These are phyloP conservation scores for Oeneis ivallda DNA, from an alignment of 2,888 invertebrate species.

Conservation along the genomic window DNA sequence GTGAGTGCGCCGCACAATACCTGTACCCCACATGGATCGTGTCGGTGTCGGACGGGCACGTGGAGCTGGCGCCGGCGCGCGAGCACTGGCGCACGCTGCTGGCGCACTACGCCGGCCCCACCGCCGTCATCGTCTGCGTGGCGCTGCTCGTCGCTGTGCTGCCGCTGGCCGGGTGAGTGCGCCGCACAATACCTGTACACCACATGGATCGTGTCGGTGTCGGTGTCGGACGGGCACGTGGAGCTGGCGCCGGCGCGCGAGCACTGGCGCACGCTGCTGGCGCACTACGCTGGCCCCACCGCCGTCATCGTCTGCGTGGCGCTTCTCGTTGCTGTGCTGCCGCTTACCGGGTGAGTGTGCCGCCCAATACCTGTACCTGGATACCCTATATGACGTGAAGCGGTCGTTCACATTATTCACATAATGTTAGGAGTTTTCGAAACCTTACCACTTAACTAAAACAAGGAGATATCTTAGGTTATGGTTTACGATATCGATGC, in stretches of 20 bases:
- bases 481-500: neutral
- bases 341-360: constrained; percentile 85
- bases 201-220: constrained; percentile 80
- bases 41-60: constrained; percentile 68
- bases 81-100: constrained; percentile 78
- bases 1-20: constrained; percentile 52
- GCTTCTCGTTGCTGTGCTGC: constrained; percentile 83
- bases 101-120: constrained; percentile 79
- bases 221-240: constrained; percentile 70
- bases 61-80: constrained; percentile 68
- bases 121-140: constrained; percentile 84
- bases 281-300: constrained; percentile 80
- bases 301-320: constrained; percentile 84
- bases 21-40: constrained; percentile 79
- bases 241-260: constrained; percentile 69
- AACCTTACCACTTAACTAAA: too few species aligned
- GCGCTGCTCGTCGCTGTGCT: constrained; percentile 82
- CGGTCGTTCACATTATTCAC: neutral
- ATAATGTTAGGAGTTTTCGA: too few species aligned
- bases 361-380: constrained; percentile 44
- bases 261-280: constrained; percentile 77
- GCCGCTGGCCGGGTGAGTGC: constrained; percentile 87
- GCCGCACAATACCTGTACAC: constrained; percentile 5
- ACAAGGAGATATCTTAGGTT: too few species aligned
- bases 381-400: constrained; percentile 37